These are phyloP conservation scores for Myrmecophaga tridactyla DNA, from an alignment of 2,113 vertebrate genomes.

Conservation along the genomic window DNA sequence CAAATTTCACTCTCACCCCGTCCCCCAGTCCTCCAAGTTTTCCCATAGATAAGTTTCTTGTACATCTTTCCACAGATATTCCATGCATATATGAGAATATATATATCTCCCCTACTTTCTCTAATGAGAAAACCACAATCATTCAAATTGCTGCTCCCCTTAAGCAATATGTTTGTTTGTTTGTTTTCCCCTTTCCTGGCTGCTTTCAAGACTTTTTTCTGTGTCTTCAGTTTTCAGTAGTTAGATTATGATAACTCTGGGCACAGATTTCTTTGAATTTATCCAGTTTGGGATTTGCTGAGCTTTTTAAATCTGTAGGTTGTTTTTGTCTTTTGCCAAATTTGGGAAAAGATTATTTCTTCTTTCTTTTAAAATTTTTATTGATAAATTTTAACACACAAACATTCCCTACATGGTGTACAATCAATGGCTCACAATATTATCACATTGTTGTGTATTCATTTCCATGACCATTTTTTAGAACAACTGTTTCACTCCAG, in stretches of 20 bases:
- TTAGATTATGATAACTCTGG: not conserved
- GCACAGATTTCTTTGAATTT: not conserved
- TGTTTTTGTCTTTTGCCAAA: not conserved
- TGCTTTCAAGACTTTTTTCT: not conserved
- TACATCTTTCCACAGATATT: not conserved
- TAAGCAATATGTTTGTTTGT: not conserved
- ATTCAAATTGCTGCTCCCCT: not conserved
- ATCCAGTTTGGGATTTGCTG: not conserved
- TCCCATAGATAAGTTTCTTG: not conserved
- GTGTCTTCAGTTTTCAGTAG: not conserved
- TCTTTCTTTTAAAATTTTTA: too few species aligned
- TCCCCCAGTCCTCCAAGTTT: not conserved
- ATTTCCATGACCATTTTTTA: too few species aligned
- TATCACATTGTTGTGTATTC: too few species aligned
- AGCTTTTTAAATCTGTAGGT: not conserved
- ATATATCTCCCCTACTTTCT: not conserved
- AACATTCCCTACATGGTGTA: too few species aligned
- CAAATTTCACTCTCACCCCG: not conserved
- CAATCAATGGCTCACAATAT: too few species aligned
- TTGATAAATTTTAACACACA: too few species aligned
- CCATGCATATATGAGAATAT: too few species aligned
- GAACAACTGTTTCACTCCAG: too few species aligned
- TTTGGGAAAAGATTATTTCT: too few species aligned
- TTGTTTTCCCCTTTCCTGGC: not conserved
- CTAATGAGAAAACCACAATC: not conserved